Base-by-base conservation (phyloP, 2,113 vertebrate species). In the Oncorhynchus nerka region DNA sequence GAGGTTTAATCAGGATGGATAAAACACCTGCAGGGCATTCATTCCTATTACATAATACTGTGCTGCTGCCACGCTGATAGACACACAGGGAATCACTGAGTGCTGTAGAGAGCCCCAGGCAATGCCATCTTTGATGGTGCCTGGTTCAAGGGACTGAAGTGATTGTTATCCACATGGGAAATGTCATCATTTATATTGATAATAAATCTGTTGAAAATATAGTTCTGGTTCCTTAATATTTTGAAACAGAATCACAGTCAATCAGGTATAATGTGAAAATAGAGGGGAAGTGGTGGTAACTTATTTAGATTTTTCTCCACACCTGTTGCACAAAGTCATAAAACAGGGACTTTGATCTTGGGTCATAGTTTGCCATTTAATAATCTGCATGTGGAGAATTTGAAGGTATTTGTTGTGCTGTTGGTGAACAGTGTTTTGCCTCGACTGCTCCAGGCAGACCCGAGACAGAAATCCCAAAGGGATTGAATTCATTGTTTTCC, bases 321-420 rank as follows among this genome's bases (percentile, higher is more conserved):
- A 39, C 81, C 79, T 57, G 79, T 71, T 83, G 83, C 75, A 51
- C 79, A 81, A 81, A 85, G 83, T 89, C 88, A 74, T 77, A 80
- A 89, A 89, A 79, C 83, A 75, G 80, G 72, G 65, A 76, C 15
- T 45, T 2, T n/a, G 78, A 84, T 84, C 81, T 86, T 0, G 70
- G 73, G 59, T 81, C 79, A 16, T 34, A 0, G 79, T 86, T 74
- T 86, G 19, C 81, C 82, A 88, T 81, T 86, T 77, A 84, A 75
- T 24, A 55, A 78, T 55, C 45, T 24, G 59, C 28, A 73, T 80
- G 74, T 55, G 78, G 72, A 57, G 81, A 82, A 67, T 81, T 45
- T 59, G 26, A 64, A 28, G 1, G 32, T 76, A 24, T 26, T 45
- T 64, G 45, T 32, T 67, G 73, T 1, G 0, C n/a, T 11, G 55